Conservation (phyloP, 2,888 invertebrate species). For the Pristionchus mayeri region DNA sequence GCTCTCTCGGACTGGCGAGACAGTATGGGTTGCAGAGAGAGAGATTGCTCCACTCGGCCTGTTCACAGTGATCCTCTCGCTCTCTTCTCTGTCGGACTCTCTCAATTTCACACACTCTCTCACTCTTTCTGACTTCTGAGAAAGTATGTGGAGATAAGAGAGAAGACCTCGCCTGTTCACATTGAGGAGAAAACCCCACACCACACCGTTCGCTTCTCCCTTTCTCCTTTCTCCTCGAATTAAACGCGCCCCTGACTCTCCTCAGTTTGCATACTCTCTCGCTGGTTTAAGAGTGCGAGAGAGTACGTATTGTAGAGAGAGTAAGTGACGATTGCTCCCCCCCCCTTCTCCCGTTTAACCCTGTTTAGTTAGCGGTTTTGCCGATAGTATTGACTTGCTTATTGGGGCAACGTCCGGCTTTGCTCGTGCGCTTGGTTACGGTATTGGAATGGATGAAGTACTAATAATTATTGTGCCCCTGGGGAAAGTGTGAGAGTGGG, state of each 20-base stretch:
- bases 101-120: slow-evolving; percentile 30
- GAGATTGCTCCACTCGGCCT: neutral
- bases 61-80: neutral
- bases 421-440: neutral
- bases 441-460: neutral
- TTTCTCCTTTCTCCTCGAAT: neutral
- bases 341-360: slow-evolving; percentile 35
- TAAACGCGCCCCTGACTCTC: neutral
- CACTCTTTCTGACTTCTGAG: slow-evolving; percentile 47
- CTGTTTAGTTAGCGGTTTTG: slow-evolving; percentile 43
- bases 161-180: neutral
- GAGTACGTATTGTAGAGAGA: too few species aligned
- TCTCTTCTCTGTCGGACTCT: too few species aligned
- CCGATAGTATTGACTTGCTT: neutral
- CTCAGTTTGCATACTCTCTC: neutral
- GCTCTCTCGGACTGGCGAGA: slow-evolving; percentile 47
- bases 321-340: slow-evolving; percentile 35
- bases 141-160: slow-evolving; percentile 48
- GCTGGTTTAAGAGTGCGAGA: neutral
- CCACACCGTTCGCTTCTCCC: too few species aligned
- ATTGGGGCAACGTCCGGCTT: neutral
- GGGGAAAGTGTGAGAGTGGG: neutral
- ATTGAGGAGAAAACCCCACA: neutral
- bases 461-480: too few species aligned
- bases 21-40: slow-evolving; percentile 42